Base-by-base conservation (phyloP, 2,888 invertebrate species). In the Yponomeuta malinellus region DNA sequence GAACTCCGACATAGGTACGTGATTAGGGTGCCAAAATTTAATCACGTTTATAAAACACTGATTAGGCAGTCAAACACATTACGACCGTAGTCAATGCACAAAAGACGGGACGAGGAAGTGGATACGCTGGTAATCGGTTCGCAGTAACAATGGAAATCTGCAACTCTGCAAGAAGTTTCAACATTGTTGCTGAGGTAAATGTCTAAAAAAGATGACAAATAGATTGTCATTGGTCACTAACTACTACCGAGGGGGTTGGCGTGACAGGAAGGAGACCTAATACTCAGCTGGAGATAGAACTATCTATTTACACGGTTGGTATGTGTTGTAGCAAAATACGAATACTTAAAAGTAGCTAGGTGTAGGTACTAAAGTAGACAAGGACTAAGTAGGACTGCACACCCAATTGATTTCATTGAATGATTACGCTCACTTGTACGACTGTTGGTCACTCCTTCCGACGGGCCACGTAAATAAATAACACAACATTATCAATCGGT, bases 401-500 rank as follows among this genome's bases (percentile, higher is more conserved):
- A 59, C 12, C 52, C 15, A 43, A 15, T 15, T 59, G 52, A 15
- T 15, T 59, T 15, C 48, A 63, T 70, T 63, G 70, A 64, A 70
- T 70, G 63, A 70, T 70, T 70, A 43, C 64, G 72, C 76, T 77
- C 75, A 73, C 74, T 75, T 74, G 75, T 23, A 23, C n/a, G 23
- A 43, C 33, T 12, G 79, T 76, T 78, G 76, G 79, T 78, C 81
- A 81, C 79, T 81, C 73, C 74, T 59, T 80, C 81, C 82, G 85
- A 83, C 43, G 43, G 43, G 9, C 15, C 52, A 59, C 52, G 52
- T 59, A 59, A 59, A 59, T 59, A 59, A 59, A 59, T 59, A 59
- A 59, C 52, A 59, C 52, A 59, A 83, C 78, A 81, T 75, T 81
- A 86, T 83, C 68, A 68, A 89, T 88, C 88, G 85, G 82, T 85